phyloP scores from a whole-genome alignment of 2,888 invertebrate genomes.

The Dusona sp. region DNA sequence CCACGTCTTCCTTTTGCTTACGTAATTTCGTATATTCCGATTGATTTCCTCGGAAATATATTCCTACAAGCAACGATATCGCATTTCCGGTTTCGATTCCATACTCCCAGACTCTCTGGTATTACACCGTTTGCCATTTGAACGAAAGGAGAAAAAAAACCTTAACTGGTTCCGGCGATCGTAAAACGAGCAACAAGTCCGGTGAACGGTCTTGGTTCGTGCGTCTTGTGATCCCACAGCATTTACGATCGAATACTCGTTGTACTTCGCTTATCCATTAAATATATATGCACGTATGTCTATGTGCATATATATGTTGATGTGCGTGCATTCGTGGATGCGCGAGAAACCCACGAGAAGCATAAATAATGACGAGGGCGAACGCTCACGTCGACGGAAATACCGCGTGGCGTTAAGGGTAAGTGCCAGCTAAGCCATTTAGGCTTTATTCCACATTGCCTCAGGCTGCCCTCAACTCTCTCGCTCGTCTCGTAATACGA shows the following conservation, averaged over 20 bases:
- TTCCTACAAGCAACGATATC: neutral
- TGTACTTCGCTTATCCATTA: slow-evolving; percentile 44
- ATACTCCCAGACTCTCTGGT: neutral
- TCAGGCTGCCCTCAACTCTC: slow-evolving; percentile 14
- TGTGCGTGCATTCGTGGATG: slow-evolving; percentile 14
- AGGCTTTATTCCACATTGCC: slow-evolving; percentile 6
- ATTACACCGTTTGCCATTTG: neutral
- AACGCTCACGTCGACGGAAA: slow-evolving; percentile 72
- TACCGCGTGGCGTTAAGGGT: slow-evolving; percentile 69
- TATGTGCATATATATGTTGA: neutral
- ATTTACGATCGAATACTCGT: slow-evolving; percentile 70
- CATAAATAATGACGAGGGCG: slow-evolving; percentile 71
- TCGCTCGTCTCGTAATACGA: slow-evolving; percentile 24
- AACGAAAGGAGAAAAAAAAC: slow-evolving; percentile 15
- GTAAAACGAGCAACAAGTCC: slow-evolving; percentile 72
- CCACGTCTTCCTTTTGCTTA: neutral
- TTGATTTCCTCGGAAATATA: neutral
- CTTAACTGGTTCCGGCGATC: slow-evolving; percentile 63
- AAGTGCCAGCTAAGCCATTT: slow-evolving; percentile 38
- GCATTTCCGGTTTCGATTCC: slow-evolving; percentile 19
- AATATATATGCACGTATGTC: neutral
- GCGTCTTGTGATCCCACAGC: slow-evolving; percentile 58
- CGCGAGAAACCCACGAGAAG: slow-evolving; percentile 42
- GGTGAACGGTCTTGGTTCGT: slow-evolving; percentile 33
- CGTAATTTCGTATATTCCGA: neutral